Conservation (phyloP, 2,888 invertebrate genomes). For the Perizoma flavofasciatum region DNA sequence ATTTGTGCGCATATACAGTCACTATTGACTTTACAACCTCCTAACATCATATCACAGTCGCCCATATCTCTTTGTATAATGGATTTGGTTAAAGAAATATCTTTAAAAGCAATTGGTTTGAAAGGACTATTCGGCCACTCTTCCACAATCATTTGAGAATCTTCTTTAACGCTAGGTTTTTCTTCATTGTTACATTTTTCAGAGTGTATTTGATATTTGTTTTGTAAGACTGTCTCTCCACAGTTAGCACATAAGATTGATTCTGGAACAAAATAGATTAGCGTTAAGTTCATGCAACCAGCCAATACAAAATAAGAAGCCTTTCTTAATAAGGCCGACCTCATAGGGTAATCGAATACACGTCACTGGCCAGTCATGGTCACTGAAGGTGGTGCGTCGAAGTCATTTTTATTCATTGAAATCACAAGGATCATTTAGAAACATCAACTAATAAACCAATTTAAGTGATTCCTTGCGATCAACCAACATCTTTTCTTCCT, state of each 20-base stretch:
- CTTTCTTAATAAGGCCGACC: too few relatives aligned
- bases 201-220: slow-evolving; percentile 15
- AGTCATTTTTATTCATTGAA: too few relatives aligned
- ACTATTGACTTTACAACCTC: slow-evolving; percentile 54
- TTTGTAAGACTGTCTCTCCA: slow-evolving; percentile 21
- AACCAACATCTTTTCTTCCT: too few relatives aligned
- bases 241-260: slow-evolving; percentile 17
- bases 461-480: too few relatives aligned
- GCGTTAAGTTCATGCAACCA: background rate
- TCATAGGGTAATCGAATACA: too few relatives aligned
- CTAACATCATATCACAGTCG: slow-evolving; percentile 56
- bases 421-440: too few relatives aligned
- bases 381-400: too few relatives aligned
- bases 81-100: slow-evolving; percentile 9
- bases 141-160: slow-evolving; percentile 3
- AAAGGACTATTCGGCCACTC: slow-evolving; percentile 26
- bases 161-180: slow-evolving; percentile 6
- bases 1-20: slow-evolving; percentile 63
- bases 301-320: too few relatives aligned
- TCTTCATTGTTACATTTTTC: slow-evolving; percentile 7
- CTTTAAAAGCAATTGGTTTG: slow-evolving; percentile 10
- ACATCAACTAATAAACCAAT: too few relatives aligned
- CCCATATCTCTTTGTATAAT: slow-evolving; percentile 36
- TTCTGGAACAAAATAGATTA: slow-evolving; percentile 29
- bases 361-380: too few relatives aligned